Base-by-base conservation (phyloP, 2,113 vertebrate genomes). In the Fregetta grallaria region DNA sequence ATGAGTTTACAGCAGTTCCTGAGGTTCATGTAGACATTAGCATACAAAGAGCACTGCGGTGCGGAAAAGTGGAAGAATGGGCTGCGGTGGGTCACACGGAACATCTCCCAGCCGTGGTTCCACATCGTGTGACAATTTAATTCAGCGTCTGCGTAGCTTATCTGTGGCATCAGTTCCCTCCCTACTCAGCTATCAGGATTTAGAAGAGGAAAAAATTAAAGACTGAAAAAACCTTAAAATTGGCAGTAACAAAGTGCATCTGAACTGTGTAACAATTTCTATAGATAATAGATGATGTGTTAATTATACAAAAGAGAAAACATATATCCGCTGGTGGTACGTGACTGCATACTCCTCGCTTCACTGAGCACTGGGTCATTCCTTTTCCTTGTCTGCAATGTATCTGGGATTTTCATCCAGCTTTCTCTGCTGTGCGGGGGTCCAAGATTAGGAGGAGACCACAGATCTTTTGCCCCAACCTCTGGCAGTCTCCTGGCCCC, bases 241-340 rank as follows among this genome's bases (percentile, higher is more conserved):
- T 15, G 10, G 38, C 44, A n/a, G 38, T 67, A 90, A 73, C 38
- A 56, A 94, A 78, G 13, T 56, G 23, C 13, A 63, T 78, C 56
- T 82, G 80, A 87, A 78, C 56, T 44, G 40, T 23, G 15, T 13
- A 90, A n/a, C 8, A 12, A 10, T 68, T 89, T 61, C 42, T 66
- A 4, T 6, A 32, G 47, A 42, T 53, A 66, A 49, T 4, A 40
- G 36, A 59, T 6, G 5, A n/a, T 49, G 16, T 81, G 18, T 65
- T 78, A 36, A 65, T 87, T 36, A 78, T 0, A 2, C 23, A 71
- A 78, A 45, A 61, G 29, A 52, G 40, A 67, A 84, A 74, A 13
- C 36, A 75, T 30, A 3, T 34, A 47, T 9, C n/a, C 0, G 2
- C 23, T 55, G 34, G 26, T 74, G 26, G 16, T 56, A 62, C 0